Conservation (phyloP, 2,888 invertebrate genomes). For the Pseudococcus jackbeardsleyi region DNA sequence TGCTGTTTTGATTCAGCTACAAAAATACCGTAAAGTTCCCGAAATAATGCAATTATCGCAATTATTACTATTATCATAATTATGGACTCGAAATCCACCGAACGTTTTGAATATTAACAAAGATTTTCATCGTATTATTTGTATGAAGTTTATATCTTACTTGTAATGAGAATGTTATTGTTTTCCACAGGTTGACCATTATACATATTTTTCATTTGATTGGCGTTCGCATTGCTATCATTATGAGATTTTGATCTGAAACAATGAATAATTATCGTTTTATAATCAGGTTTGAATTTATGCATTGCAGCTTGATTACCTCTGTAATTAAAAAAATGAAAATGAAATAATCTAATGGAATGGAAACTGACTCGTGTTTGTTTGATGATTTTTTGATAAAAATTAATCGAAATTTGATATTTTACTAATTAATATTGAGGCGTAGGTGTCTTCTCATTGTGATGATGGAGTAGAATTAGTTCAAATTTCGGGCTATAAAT, state of each 20-base stretch:
- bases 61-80: background rate
- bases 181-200: conserved; percentile 6
- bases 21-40: background rate
- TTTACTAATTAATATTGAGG: background rate
- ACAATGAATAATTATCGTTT: background rate
- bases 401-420: background rate
- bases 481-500: background rate
- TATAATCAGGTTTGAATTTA: background rate
- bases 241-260: conserved; percentile 39
- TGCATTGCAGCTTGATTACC: background rate
- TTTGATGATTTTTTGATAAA: background rate
- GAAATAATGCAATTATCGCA: background rate
- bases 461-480: background rate
- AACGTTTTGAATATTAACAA: background rate
- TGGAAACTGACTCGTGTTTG: background rate
- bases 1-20: background rate
- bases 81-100: background rate
- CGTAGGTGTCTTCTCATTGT: background rate
- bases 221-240: background rate
- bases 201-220: conserved; percentile 11
- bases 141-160: background rate
- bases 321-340: background rate
- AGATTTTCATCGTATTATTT: background rate
- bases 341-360: background rate
- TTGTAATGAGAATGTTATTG: background rate